Evolutionary conservation across 2,888 invertebrate species (phyloP).

Genomic region (Adela reaumurella): DNA sequence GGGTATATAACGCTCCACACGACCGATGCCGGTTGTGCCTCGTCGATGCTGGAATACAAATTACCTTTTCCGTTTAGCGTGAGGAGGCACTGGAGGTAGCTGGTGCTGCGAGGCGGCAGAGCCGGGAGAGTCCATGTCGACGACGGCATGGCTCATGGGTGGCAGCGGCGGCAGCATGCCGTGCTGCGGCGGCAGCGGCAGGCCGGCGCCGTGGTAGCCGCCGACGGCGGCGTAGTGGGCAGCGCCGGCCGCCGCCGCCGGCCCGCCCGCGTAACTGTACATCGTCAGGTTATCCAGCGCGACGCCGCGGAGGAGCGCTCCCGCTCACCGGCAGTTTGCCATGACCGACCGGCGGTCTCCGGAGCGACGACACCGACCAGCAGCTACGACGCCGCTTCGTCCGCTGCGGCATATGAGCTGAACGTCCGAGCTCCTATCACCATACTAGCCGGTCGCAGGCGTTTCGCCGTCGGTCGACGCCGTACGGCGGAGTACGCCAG

Average conservation of each 20-base stretch:
- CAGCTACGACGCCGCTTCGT: background rate
- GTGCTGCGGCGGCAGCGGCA: constrained; percentile 24
- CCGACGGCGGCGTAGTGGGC: constrained; percentile 39
- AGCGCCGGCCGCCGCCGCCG: constrained; percentile 20
- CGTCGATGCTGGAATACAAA: no score
- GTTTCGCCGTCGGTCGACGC: background rate
- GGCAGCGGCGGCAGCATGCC: constrained; percentile 18
- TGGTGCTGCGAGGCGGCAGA: constrained; percentile 18
- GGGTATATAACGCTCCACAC: no score
- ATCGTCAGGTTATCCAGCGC: constrained; percentile 21
- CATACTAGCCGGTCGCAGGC: background rate
- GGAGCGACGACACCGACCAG: background rate
- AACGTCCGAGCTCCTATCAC: background rate
- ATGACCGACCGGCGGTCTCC: background rate
- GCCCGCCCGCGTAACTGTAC: constrained; percentile 35
- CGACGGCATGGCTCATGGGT: background rate
- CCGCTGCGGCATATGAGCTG: background rate
- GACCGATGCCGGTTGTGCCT: no score
- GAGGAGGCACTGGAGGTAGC: constrained; percentile 26
- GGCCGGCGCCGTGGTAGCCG: constrained; percentile 21
- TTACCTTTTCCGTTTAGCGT: constrained; percentile 41
- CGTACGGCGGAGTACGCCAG: background rate
- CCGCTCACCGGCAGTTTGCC: constrained; percentile 5
- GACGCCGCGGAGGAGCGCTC: constrained; percentile 6
- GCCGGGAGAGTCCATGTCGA: background rate